A percentile compares a stretch with the other conserved stretches of the same genome.
These are phyloP conservation scores for Triplophysa yarkandensis DNA, from an alignment of 2,797 vertebrate genomes.

Conservation along the genomic window DNA sequence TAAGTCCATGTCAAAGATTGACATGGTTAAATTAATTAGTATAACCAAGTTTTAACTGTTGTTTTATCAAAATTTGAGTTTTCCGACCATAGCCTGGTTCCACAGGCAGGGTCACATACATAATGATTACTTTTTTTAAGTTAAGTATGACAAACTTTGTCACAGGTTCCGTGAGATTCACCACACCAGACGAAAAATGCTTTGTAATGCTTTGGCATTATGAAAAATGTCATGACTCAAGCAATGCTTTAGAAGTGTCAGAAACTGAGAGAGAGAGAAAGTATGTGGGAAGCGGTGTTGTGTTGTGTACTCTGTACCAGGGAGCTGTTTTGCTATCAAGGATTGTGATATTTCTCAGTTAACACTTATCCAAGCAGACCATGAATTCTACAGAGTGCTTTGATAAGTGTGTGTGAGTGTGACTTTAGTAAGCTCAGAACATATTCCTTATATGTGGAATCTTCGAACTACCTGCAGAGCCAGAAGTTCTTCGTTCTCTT, in stretches of 20 bases:
- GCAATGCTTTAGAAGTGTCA: slow-evolving; percentile 32
- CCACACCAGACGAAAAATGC: slow-evolving; percentile 24
- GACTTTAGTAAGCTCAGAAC: background rate
- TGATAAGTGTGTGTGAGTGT: slow-evolving; percentile 38
- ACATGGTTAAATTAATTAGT: too few relatives aligned
- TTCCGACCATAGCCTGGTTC: too few relatives aligned
- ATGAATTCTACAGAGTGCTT: slow-evolving; percentile 5
- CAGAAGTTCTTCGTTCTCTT: slow-evolving; percentile 91
- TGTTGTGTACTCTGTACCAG: slow-evolving; percentile 39
- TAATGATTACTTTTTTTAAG: background rate
- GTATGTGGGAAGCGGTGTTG: slow-evolving; percentile 18
- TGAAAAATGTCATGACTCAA: slow-evolving; percentile 37
- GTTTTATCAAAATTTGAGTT: too few relatives aligned
- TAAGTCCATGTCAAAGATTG: too few relatives aligned
- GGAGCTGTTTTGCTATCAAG: slow-evolving; percentile 6
- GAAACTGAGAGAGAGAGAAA: slow-evolving; percentile 22
- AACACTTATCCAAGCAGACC: slow-evolving; percentile 15
- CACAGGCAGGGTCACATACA: too few relatives aligned
- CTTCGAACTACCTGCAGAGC: slow-evolving; percentile 81
- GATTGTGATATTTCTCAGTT: slow-evolving; percentile 29
- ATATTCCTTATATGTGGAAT: slow-evolving; percentile 6
- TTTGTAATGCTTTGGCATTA: slow-evolving; percentile 28
- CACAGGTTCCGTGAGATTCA: slow-evolving; percentile 37
- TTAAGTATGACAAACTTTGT: background rate
- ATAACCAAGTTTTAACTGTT: too few relatives aligned